Evolutionary conservation across 2,888 invertebrate species (phyloP), one percentile per base, ranked within the genome.

Genomic region (Coecobrya sp.): DNA sequence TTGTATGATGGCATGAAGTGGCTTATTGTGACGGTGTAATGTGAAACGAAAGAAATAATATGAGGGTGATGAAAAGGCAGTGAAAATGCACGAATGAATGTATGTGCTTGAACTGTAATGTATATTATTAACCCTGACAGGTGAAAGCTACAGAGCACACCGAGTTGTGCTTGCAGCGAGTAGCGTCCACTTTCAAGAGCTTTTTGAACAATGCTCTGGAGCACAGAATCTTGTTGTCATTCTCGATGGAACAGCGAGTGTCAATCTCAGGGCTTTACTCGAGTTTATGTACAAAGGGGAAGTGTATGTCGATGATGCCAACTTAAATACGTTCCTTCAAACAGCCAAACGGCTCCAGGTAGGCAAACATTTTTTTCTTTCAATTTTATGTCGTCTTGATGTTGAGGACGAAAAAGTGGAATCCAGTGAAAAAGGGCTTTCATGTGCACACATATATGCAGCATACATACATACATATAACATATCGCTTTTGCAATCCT

Each of bases 241-340:
- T 95, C 96, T 98, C 96, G 98, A 98, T 96, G 98, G 98, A 94
- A 98, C 98, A 95, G 49, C 49, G 49, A 49, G 49, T 49, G 59
- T 98, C 95, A 98, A 98, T 96, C 89, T 92, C 89, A 97, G 98
- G 94, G 98, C 98, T 73, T 97, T 98, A 94, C 97, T 98, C 94
- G 98, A 98, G 96, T 98, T 98, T 96, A 98, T 98, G 98, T 98
- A 98, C 96, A 98, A 98, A 96, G 98, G 98, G 92, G 98, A 98
- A 96, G 98, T 98, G 95, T 98, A 98, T 96, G 98, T 98, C 95
- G 98, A 98, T 95, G 98, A 98, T 96, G 98, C 98, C 96, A 98
- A 98, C 94, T 97, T 98, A 95, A 98, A 98, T 95, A 98, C 98
- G 96, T 98, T 98, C 96, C 97, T 98, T 94, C 98, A 98, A 96